Base-by-base conservation (phyloP, 2,113 vertebrate genomes). In the Ophthalmolycus amberensis region DNA sequence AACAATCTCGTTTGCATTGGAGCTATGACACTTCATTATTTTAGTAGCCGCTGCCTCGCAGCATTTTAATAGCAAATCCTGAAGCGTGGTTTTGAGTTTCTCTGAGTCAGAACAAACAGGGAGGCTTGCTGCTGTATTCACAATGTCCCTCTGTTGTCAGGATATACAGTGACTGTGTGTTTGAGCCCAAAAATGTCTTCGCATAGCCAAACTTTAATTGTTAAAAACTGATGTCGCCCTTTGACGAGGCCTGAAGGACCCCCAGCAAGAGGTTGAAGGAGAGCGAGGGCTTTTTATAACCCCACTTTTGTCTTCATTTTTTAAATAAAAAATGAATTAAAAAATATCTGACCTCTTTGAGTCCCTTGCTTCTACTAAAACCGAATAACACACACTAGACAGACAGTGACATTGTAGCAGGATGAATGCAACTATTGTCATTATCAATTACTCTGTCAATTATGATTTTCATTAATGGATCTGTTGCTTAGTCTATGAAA, bases 61-160 rank as follows among this genome's bases (percentile, higher is more conserved):
- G 15, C 0, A 63, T 85, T 87, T 89, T 82, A 85, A 83, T 87
- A 71, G 50, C 77, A 91, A 91, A 88, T 84, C 46, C 37, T 25
- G 70, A 9, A 25, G 22, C 0, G 3, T n/a, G n/a, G n/a, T 25
- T 10, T 58, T 20, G 70, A 20, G 38, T 0, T n/a, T n/a, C 15
- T 63, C 38, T 25, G 40, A 0, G 9, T 60, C 75, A 22, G 37
- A 32, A 1, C 34, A 16, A 9, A 52, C 44, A 25, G 40, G 1
- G 22, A 52, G 25, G 46, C 75, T 37, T 37, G 77, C 73, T 0
- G 72, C 52, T 79, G 71, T 66, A 0, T 63, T 75, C 69, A 62
- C 72, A 64, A 25, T 65, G 66, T 0, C 15, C 0, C 62, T 25
- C 16, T 69, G 63, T 82, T 69, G 29, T 64, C 59, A 52, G 25